Base-by-base conservation (phyloP, 2,888 invertebrate genomes). In the Ceriagrion tenellum region DNA sequence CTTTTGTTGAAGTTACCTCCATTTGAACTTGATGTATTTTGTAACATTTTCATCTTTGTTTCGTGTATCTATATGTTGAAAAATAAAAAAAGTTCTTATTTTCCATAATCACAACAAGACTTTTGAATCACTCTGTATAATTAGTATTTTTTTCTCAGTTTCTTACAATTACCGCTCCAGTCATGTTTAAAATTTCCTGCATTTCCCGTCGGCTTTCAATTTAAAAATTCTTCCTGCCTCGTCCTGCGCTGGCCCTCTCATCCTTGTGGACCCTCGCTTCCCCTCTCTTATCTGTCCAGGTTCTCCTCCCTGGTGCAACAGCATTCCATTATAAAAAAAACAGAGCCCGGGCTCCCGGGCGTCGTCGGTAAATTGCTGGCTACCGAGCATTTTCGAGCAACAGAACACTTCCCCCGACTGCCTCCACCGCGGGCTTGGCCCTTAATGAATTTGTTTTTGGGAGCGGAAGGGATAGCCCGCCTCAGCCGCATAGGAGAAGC, bases 371-470 rank as follows among this genome's bases (percentile, higher is more conserved):
- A 81, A 81, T 81, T 81, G 16, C 35, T 81, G 81, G 81, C 35
- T 81, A 81, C 81, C 35, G 81, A 35, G 35, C 30, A 3, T 1
- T 35, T 35, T 35, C 81, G 4, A 35, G 81, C 18, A 26, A 30
- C 81, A 81, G 2, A 12, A 81, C 18, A 35, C 81, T 30, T 13
- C 30, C 81, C 81, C 81, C 81, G n/a, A 35, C 81, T 81, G 35
- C 81, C 81, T 81, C 81, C 35, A 81, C 81, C 81, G 35, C 13
- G 35, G 81, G 81, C 81, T n/a, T 81, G 30, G 18, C 81, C 81
- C 47, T 47, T 81, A 81, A 81, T 81, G 81, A 81, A 81, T 81
- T 81, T 81, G 81, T 35, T 81, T 69, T 81, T 69, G 26, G 69
- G 69, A 16, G 69, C 23, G 69, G 81, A 26, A 16, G 26, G n/a